Percentiles rank a stretch among this genome's conserved stretches.
These are phyloP conservation scores for Pantherophis guttatus DNA, from an alignment of 2,113 vertebrate genomes.

Conservation along the genomic window DNA sequence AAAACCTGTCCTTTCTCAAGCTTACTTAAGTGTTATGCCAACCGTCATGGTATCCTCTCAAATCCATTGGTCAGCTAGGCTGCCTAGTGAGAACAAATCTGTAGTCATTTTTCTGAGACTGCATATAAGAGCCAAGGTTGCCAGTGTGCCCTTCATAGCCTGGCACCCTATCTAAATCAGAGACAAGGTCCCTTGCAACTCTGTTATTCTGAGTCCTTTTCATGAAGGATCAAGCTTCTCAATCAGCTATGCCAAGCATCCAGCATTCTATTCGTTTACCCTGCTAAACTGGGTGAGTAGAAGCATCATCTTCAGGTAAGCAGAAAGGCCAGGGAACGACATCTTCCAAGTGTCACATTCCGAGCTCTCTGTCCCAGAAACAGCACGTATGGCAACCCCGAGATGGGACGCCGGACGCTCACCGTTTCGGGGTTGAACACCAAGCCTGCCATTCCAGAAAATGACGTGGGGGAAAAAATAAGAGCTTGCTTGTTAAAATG, in stretches of 20 bases:
- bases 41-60: not conserved
- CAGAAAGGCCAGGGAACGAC: not conserved
- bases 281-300: not conserved
- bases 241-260: no score
- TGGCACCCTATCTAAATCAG: not conserved
- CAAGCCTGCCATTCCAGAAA: not conserved
- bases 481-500: not conserved
- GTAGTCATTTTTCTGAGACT: not conserved
- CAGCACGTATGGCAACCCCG: no score
- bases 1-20: not conserved
- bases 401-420: no score
- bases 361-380: no score
- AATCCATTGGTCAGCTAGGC: not conserved
- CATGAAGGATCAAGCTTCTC: not conserved
- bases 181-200: not conserved
- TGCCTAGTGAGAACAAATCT: not conserved
- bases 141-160: not conserved
- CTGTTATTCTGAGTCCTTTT: not conserved
- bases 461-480: not conserved
- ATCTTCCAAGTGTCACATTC: not conserved
- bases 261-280: not conserved
- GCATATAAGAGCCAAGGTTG: not conserved
- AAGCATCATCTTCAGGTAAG: not conserved
- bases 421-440: no score
- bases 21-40: not conserved